Base-by-base conservation (phyloP, 2,888 invertebrate species). In the Perithous albicinctus region DNA sequence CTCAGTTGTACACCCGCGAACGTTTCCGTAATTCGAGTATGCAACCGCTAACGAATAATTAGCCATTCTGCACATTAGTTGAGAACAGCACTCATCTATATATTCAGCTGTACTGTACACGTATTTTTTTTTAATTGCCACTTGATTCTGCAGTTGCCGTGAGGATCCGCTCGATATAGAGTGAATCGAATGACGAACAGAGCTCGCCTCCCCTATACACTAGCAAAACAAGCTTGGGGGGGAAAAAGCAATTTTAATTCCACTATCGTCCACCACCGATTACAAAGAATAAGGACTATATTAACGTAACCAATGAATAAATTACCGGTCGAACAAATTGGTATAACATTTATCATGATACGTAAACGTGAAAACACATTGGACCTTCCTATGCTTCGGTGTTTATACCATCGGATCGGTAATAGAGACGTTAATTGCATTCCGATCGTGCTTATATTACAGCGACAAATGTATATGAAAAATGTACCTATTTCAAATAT, bases 21-120 rank as follows among this genome's bases (percentile, higher is more conserved):
- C 15, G 29, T 41, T 46, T 41, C 35, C 51, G 38, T 43, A n/a
- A 12, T 64, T 18, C 26, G 15, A 29, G 46, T 18, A 35, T 73
- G 54, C 76, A 23, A 64, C 38, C 26, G 64, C 67, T 43, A 80
- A 78, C 80, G 78, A 83, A 84, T 84, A 81, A 85, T 83, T 78
- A 80, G 72, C 73, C 61, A 41, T 38, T 18, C 41, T 23, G 41
- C 69, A 70, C 38, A 41, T 54, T n/a, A 26, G 38, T 20, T 41
- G 10, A 1, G 4, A 41, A 72, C 63, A 38, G 12, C 35, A 43
- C 15, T 26, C 6, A 43, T 66, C 41, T 29, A 54, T 70, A 48
- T 56, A 38, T 29, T 61, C 46, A 23, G 20, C n/a, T 10, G 43
- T 29, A 35, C n/a, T 12, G 43, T 29, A 35, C 48, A 26, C 66